Evolutionary conservation across 1,140 invertebrate species (phyloP), one percentile per base, ranked within the genome.

Genomic region (Cyphomyrmex costatus): DNA sequence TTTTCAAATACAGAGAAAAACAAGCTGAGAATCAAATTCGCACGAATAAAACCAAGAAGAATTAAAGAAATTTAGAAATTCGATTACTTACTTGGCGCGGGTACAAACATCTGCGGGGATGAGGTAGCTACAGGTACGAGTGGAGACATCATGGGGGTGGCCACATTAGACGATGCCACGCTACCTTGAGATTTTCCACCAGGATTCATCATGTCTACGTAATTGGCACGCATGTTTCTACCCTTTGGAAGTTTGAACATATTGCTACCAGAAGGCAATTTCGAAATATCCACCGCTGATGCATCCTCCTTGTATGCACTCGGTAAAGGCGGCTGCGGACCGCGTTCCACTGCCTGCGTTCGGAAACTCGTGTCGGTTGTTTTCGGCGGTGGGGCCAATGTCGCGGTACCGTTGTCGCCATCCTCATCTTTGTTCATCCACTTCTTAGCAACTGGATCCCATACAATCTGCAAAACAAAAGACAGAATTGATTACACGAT

Each of bases 151-250:
- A 94, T 93, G 3, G 95, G 95, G 6, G 95, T 96, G 83, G 96
- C 92, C 80, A 96, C 92, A 87, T 92, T 94, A 16, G 95, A 94
- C 16, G 95, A 88, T 5, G 95, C 92, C 80, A 94, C 92, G n/a
- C 91, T 86, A 83, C 94, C 92, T 71, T 95, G 95, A 33, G 93
- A 95, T 30, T 58, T 58, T 7, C 96, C 96, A 86, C 96, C 95
- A 33, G 97, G 97, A 96, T 98, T 98, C 94, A 98, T 97, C 46
- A 98, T 97, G 95, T 98, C 98, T 73, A 98, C 97, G 94, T 98
- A 98, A 89, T 95, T 94, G 42, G 93, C 90, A 76, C 93, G 96
- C 97, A 96, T 95, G 96, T 96, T 97, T 95, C 97, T 96, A 84
- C 96, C 96, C 89, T 97, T 97, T 93, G 97, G 97, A 93, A 98